phyloP scores from a whole-genome alignment of 2,113 vertebrate genomes.

The Cichladusa arquata region DNA sequence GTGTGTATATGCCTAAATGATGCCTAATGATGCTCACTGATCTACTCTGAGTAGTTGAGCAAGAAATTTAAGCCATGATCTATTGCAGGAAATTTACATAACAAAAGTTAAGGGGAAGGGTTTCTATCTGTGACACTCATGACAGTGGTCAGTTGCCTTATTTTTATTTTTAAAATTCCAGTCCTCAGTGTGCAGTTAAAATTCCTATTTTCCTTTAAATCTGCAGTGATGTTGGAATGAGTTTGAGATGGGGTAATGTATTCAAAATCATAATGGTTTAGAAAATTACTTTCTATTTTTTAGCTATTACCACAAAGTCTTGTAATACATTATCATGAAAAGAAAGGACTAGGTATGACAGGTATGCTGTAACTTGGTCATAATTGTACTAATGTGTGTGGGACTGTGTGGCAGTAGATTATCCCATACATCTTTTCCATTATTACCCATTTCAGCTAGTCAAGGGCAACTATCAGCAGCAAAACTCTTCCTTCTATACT shows the following conservation, averaged over 20 bases:
- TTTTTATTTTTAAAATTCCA: slow-evolving; percentile 32
- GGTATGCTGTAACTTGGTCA: slow-evolving; percentile 1
- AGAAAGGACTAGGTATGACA: slow-evolving; percentile 3
- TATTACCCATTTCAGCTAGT: background rate
- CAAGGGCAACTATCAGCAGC: background rate
- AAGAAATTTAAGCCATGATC: background rate
- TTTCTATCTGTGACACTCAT: background rate
- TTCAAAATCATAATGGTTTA: slow-evolving; percentile 41
- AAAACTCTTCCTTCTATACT: background rate
- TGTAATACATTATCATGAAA: slow-evolving; percentile 26
- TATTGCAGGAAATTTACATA: background rate
- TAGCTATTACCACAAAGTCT: slow-evolving; percentile 23
- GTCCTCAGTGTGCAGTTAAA: background rate
- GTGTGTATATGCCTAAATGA: background rate
- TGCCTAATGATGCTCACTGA: background rate
- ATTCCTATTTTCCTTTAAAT: slow-evolving; percentile 26
- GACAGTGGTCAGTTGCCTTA: background rate
- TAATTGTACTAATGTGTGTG: slow-evolving; percentile 1
- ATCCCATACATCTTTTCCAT: background rate
- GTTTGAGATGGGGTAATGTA: slow-evolving; percentile 18
- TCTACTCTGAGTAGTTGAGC: background rate
- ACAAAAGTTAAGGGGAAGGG: background rate
- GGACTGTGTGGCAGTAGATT: background rate
- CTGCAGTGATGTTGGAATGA: background rate
- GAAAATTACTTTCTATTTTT: slow-evolving; percentile 48